Conservation (phyloP, 2,113 vertebrate species). For the Colius striatus region DNA sequence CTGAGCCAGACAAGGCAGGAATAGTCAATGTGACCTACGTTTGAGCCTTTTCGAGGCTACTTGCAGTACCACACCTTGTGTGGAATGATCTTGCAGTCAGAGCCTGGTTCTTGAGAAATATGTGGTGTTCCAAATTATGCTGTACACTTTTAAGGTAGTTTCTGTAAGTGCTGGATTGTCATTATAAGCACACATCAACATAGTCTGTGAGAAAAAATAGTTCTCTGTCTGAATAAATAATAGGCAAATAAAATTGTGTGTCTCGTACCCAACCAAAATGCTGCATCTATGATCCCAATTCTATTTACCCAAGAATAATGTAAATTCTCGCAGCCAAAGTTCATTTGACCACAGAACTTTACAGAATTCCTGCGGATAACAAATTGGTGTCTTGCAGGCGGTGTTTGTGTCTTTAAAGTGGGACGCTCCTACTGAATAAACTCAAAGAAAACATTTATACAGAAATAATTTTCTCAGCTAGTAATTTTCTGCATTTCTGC, state of each 20-base stretch:
- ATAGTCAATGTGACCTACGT: neutral
- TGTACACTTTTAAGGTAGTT: neutral
- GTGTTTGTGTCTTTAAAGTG: conserved; percentile 66
- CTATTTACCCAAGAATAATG: conserved; percentile 61
- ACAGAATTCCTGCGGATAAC: conserved; percentile 66
- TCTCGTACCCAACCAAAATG: neutral
- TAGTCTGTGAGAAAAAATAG: neutral
- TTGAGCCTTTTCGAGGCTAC: neutral
- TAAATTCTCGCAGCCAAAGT: conserved; percentile 44
- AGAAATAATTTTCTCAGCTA: conserved; percentile 68
- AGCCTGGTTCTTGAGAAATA: neutral
- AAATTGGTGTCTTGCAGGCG: conserved; percentile 60
- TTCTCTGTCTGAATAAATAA: conserved; percentile 39
- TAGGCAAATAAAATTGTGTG: conserved; percentile 26
- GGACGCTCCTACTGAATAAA: conserved; percentile 26
- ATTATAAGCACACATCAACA: neutral
- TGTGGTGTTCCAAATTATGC: neutral
- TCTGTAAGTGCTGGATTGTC: neutral
- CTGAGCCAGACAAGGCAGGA: neutral
- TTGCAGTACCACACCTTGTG: neutral
- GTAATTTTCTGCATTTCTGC: conserved; percentile 68
- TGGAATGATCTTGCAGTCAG: neutral
- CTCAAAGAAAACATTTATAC: conserved; percentile 70
- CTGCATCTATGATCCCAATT: neutral
- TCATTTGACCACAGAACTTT: conserved; percentile 50